Conservation (phyloP, 2,888 invertebrate species). For the Limnephilus auricula region DNA sequence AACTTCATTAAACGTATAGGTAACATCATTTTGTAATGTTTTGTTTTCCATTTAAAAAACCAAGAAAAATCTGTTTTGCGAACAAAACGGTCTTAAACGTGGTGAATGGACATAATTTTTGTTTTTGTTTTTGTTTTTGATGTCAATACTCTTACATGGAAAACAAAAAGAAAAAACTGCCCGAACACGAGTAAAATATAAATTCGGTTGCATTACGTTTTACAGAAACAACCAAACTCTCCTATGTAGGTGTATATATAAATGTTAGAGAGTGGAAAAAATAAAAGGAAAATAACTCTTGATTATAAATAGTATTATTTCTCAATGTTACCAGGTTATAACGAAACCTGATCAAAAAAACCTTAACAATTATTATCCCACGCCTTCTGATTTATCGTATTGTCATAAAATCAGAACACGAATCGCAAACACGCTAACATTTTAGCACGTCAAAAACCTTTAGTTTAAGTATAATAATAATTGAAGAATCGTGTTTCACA, state of each 20-base stretch:
- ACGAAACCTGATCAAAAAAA: background rate
- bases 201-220: background rate
- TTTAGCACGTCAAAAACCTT: slow-evolving; percentile 32
- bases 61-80: no score
- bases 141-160: no score
- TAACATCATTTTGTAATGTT: no score
- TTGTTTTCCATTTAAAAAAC: no score
- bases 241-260: no score
- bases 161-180: no score
- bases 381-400: slow-evolving; percentile 5
- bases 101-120: no score
- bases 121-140: no score
- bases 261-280: background rate
- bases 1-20: no score
- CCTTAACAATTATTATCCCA: background rate
- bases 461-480: slow-evolving; percentile 7
- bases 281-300: no score
- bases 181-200: no score
- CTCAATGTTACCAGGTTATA: background rate
- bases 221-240: background rate
- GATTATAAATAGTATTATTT: background rate
- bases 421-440: background rate
- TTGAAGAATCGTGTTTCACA: slow-evolving; percentile 32
- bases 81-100: no score
- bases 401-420: slow-evolving; percentile 17